phyloP scores from a whole-genome alignment of 2,888 invertebrate genomes.

The Agrotis clavis region DNA sequence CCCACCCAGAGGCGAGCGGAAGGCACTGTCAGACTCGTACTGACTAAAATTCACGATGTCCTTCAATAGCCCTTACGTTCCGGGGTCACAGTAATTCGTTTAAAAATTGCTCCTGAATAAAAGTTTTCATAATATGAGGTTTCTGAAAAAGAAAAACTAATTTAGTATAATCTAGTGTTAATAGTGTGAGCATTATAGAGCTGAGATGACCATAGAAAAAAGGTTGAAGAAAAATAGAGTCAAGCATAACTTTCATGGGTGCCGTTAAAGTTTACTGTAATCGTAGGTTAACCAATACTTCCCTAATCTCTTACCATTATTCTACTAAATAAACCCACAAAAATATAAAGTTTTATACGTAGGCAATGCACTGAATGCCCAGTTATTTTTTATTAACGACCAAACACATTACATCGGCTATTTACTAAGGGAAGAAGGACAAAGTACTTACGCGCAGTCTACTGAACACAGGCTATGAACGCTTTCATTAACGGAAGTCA shows the following conservation, averaged over 20 bases:
- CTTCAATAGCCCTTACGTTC: too few relatives aligned
- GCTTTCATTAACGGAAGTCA: constrained; percentile 59
- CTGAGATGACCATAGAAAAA: not conserved
- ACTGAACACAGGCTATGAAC: constrained; percentile 55
- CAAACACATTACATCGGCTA: constrained; percentile 42
- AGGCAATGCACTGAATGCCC: constrained; percentile 22
- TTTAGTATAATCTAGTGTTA: not conserved
- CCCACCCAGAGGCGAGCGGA: too few relatives aligned
- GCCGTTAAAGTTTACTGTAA: not conserved
- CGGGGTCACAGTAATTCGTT: too few relatives aligned
- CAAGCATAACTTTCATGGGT: not conserved
- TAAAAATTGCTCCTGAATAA: too few relatives aligned
- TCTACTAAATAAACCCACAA: constrained; percentile 41
- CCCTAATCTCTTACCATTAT: constrained; percentile 15
- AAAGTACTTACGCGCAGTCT: constrained; percentile 37
- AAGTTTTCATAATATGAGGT: too few relatives aligned
- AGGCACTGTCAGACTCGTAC: too few relatives aligned
- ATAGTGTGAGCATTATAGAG: not conserved
- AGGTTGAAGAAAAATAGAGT: not conserved
- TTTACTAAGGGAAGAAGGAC: constrained; percentile 41
- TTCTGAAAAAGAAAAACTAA: too few relatives aligned
- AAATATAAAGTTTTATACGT: constrained; percentile 43
- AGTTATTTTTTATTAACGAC: constrained; percentile 54
- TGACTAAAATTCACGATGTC: too few relatives aligned
- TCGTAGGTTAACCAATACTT: not conserved